These are phyloP conservation scores for Phyllotreta cruciferae DNA, from an alignment of 2,888 invertebrate species.

Conservation along the genomic window DNA sequence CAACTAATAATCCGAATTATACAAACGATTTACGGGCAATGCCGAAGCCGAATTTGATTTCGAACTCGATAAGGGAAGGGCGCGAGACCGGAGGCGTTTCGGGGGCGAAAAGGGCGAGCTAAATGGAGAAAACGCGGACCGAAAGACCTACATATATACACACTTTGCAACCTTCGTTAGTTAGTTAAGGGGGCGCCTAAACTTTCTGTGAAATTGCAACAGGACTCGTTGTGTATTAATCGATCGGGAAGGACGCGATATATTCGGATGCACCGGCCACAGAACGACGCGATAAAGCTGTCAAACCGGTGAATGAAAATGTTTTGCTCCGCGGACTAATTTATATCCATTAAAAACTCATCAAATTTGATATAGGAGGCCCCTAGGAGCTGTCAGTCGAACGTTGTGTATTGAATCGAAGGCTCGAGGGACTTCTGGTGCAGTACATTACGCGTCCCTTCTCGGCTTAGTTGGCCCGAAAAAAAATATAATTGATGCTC, in stretches of 20 bases:
- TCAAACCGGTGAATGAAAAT: conserved; percentile 32
- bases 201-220: too few species aligned
- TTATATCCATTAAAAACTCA: conserved; percentile 49
- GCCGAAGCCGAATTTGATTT: conserved; percentile 5
- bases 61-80: conserved; percentile 4
- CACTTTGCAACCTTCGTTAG: too few species aligned
- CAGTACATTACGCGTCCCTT: conserved; percentile 18
- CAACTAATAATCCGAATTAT: conserved; percentile 12
- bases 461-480: conserved; percentile 15
- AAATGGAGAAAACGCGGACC: too few species aligned
- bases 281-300: conserved; percentile 30
- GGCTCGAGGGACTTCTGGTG: conserved; percentile 21
- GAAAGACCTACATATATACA: too few species aligned
- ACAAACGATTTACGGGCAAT: conserved; percentile 14
- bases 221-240: background rate
- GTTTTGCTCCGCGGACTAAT: conserved; percentile 42
- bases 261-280: conserved; percentile 17
- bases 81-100: conserved; percentile 4
- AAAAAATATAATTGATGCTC: conserved; percentile 24
- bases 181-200: too few species aligned
- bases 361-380: conserved; percentile 45
- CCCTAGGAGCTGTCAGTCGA: conserved; percentile 36
- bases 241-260: too few species aligned
- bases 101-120: background rate
- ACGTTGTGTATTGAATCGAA: conserved; percentile 29